A percentile compares a stretch with the other conserved stretches of the same genome.
These are phyloP conservation scores for Brachionus rubens DNA, from an alignment of 1,140 invertebrate species.

Conservation along the genomic window DNA sequence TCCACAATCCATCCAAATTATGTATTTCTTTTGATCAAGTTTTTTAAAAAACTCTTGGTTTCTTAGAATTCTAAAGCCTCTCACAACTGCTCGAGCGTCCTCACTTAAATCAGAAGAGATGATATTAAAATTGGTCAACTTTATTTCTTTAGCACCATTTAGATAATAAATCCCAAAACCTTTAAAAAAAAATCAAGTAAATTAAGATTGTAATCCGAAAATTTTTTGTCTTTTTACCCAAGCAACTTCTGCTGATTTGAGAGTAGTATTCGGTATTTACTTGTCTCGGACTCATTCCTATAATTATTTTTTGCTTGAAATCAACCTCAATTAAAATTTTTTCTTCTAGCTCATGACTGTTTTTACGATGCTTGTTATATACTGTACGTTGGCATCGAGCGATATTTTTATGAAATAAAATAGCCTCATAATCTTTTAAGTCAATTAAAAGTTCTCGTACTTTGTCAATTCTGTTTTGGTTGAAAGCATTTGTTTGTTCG, in stretches of 20 bases:
- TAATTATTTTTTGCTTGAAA: conserved; percentile 29
- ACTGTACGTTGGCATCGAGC: background rate
- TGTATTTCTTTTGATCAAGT: background rate
- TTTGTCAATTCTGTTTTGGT: background rate
- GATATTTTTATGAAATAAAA: conserved; percentile 30
- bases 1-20: background rate
- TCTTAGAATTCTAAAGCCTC: background rate
- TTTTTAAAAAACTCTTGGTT: background rate
- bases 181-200: no score
- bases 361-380: conserved; percentile 17
- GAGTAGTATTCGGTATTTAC: conserved; percentile 18
- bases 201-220: no score
- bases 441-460: background rate
- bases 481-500: background rate
- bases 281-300: conserved; percentile 10
- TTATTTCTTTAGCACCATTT: background rate
- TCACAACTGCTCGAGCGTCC: background rate
- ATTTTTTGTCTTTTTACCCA: background rate
- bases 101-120: background rate
- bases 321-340: conserved; percentile 21
- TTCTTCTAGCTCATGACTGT: background rate
- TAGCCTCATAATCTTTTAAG: conserved; percentile 22
- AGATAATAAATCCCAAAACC: conserved; percentile 1
- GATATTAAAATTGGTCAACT: background rate
- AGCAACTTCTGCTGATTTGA: conserved; percentile 8